Conservation (phyloP, 2,797 vertebrate species). For the Dallia pectoralis region DNA sequence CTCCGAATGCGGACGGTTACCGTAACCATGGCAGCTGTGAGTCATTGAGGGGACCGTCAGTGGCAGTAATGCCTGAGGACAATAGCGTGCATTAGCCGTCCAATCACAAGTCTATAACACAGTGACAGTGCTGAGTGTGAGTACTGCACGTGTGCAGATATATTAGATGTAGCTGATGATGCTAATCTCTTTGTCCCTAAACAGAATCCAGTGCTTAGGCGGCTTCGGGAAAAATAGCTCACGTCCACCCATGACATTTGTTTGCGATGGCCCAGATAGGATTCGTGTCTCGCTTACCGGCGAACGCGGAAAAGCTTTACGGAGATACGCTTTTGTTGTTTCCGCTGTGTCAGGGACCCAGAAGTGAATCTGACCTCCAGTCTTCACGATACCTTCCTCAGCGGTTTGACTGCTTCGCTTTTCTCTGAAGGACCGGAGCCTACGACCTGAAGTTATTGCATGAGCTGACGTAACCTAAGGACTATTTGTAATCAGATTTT, state of each 20-base stretch:
- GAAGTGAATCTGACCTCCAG: slow-evolving; percentile 56
- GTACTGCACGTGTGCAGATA: not conserved
- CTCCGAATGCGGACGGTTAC: not conserved
- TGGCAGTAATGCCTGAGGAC: not conserved
- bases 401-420: slow-evolving; percentile 31
- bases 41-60: not conserved
- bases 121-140: not conserved
- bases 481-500: slow-evolving; percentile 56
- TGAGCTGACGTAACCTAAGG: slow-evolving; percentile 30
- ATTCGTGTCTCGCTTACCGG: slow-evolving; percentile 45
- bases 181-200: too few species aligned
- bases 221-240: too few species aligned
- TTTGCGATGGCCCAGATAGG: slow-evolving; percentile 36
- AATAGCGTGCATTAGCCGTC: not conserved
- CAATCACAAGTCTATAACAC: not conserved
- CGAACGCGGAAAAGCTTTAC: slow-evolving; percentile 30
- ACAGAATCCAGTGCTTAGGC: too few species aligned
- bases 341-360: slow-evolving; percentile 39
- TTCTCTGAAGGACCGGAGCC: slow-evolving; percentile 13
- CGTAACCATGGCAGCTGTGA: not conserved
- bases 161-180: not conserved
- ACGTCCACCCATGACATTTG: too few species aligned
- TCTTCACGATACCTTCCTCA: slow-evolving; percentile 19
- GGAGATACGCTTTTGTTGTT: slow-evolving; percentile 12
- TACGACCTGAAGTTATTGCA: slow-evolving; percentile 22